Evolutionary conservation across 2,797 vertebrate species (phyloP).

Genomic region (Acrossocheilus fasciatus): DNA sequence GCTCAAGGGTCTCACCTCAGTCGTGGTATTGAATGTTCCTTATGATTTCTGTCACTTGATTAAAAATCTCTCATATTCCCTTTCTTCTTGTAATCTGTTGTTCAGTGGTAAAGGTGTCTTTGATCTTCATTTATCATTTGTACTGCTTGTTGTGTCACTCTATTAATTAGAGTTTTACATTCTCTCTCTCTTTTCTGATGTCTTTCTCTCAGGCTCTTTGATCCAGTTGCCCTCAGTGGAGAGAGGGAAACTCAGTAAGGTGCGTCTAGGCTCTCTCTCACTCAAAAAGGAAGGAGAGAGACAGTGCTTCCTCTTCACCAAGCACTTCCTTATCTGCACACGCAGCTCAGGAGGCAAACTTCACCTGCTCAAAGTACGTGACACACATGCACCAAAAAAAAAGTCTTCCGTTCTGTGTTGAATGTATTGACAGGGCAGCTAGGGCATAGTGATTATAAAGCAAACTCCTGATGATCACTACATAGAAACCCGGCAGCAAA

Average conservation of each 20-base stretch:
- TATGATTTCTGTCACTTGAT: neutral
- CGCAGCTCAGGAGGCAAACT: slow-evolving; percentile 97
- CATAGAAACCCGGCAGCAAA: neutral
- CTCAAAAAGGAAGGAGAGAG: slow-evolving; percentile 98
- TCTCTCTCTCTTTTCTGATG: slow-evolving; percentile 26
- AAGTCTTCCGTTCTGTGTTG: neutral
- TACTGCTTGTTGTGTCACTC: slow-evolving; percentile 2
- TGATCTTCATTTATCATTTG: slow-evolving; percentile 7
- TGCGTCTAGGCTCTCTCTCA: slow-evolving; percentile 94
- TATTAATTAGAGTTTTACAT: neutral
- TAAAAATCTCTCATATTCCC: neutral
- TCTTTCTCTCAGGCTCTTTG: slow-evolving; percentile 86
- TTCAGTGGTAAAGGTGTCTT: neutral
- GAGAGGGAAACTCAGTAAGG: slow-evolving; percentile 95
- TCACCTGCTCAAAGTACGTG: slow-evolving; percentile 92
- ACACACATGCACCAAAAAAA: neutral
- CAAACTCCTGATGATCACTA: slow-evolving; percentile 11
- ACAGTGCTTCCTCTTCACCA: slow-evolving; percentile 98
- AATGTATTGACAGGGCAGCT: neutral
- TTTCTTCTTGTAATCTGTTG: slow-evolving; percentile 9
- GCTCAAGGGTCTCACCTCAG: too few species aligned
- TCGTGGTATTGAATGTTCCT: too few species aligned
- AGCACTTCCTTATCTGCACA: slow-evolving; percentile 97
- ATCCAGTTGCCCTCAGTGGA: slow-evolving; percentile 98
- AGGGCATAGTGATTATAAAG: slow-evolving; percentile 10